Conservation (phyloP, 2,888 invertebrate genomes). For the Dichetophora obliterata region DNA sequence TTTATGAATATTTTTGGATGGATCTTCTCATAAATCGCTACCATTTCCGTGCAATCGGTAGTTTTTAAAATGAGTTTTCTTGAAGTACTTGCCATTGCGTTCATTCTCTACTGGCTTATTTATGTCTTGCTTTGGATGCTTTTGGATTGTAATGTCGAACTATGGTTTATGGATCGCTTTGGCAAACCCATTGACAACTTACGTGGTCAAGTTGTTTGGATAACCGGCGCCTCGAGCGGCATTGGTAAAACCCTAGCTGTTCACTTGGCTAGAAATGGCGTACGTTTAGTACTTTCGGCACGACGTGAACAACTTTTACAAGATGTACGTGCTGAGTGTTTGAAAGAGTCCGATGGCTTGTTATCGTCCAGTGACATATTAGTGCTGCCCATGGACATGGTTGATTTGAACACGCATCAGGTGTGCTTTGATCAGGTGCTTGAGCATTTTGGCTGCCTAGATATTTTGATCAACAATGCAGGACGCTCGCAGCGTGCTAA, state of each 20-base stretch:
- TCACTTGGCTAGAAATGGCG: constrained; percentile 76
- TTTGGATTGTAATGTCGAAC: constrained; percentile 75
- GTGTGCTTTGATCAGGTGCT: constrained; percentile 75
- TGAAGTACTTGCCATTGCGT: constrained; percentile 59
- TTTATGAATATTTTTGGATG: too few species aligned
- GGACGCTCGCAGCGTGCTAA: constrained; percentile 82
- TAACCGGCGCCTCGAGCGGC: constrained; percentile 87
- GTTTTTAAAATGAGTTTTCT: constrained; percentile 59
- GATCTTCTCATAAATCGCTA: too few species aligned
- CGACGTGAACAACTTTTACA: constrained; percentile 76
- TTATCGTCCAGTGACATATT: constrained; percentile 75
- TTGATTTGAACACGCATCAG: constrained; percentile 74
- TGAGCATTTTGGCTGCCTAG: constrained; percentile 78
- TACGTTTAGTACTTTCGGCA: constrained; percentile 78
- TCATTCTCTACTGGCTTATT: constrained; percentile 71
- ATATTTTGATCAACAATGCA: constrained; percentile 85
- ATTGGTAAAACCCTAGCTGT: constrained; percentile 83
- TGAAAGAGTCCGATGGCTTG: constrained; percentile 67
- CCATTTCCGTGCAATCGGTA: too few species aligned
- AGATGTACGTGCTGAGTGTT: constrained; percentile 76
- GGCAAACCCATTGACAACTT: constrained; percentile 74
- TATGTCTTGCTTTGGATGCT: constrained; percentile 72
- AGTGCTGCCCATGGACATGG: constrained; percentile 78
- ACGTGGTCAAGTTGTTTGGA: constrained; percentile 82
- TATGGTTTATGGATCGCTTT: constrained; percentile 74